phyloP scores from a whole-genome alignment of 2,888 invertebrate species.

The Dolichopus griseipennis region DNA sequence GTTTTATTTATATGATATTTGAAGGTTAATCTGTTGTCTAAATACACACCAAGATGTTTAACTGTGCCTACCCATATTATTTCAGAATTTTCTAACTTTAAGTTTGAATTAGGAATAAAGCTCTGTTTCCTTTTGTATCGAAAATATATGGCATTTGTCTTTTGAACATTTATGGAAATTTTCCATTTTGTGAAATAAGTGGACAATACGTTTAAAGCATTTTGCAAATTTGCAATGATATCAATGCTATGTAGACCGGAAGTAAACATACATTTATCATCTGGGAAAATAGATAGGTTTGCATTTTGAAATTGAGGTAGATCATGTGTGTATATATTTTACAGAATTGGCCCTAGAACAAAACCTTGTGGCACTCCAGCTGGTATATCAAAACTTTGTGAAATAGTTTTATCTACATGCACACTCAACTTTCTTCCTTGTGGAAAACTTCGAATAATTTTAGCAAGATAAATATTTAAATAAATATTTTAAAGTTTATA shows the following conservation, averaged over 20 bases:
- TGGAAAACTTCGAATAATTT: not conserved
- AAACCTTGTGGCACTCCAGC: not conserved
- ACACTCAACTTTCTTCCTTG: not conserved
- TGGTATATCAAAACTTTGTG: not conserved
- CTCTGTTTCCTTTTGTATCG: no score
- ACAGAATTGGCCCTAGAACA: not conserved
- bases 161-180: not conserved
- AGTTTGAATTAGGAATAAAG: no score
- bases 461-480: no score
- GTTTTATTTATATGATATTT: no score
- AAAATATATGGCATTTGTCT: not conserved
- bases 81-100: no score
- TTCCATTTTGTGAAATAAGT: constrained; percentile 2
- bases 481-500: no score
- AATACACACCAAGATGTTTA: no score
- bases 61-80: no score
- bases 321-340: not conserved
- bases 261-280: not conserved
- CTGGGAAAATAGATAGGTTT: not conserved
- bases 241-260: not conserved
- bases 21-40: no score
- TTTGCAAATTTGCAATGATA: not conserved
- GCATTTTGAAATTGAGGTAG: not conserved
- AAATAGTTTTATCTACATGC: not conserved
- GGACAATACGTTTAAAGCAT: not conserved